Conservation (phyloP, 2,113 vertebrate species). For the Balaenoptera acutorostrata region DNA sequence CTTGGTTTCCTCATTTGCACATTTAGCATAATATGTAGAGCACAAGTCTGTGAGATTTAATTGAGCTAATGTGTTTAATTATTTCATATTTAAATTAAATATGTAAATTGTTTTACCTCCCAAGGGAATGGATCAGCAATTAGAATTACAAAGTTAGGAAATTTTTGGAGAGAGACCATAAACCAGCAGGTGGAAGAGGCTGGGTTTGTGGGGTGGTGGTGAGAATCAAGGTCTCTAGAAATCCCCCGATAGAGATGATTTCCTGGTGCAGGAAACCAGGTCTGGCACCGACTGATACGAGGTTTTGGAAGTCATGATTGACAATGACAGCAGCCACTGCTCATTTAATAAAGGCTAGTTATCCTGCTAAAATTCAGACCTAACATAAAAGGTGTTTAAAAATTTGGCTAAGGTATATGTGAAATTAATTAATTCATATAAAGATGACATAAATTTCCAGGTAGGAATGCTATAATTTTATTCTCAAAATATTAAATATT, state of each 20-base stretch:
- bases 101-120: neutral
- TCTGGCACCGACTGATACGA: neutral
- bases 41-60: neutral
- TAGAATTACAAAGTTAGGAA: neutral
- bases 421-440: neutral
- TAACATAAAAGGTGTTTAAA: neutral
- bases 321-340: neutral
- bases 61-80: neutral
- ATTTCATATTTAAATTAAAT: neutral
- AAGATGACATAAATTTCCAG: neutral
- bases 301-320: neutral
- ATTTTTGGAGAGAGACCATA: neutral
- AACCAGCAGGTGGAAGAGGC: neutral
- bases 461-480: neutral
- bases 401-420: neutral
- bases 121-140: neutral
- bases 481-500: slow-evolving; percentile 13
- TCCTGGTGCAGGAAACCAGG: neutral
- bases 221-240: neutral
- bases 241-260: no score
- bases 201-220: neutral
- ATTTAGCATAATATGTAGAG: neutral
- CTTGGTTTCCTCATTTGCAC: neutral
- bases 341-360: neutral
- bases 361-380: neutral